These are phyloP conservation scores for Malthinus seriepunctatus DNA, from an alignment of 2,888 invertebrate species.

Conservation along the genomic window DNA sequence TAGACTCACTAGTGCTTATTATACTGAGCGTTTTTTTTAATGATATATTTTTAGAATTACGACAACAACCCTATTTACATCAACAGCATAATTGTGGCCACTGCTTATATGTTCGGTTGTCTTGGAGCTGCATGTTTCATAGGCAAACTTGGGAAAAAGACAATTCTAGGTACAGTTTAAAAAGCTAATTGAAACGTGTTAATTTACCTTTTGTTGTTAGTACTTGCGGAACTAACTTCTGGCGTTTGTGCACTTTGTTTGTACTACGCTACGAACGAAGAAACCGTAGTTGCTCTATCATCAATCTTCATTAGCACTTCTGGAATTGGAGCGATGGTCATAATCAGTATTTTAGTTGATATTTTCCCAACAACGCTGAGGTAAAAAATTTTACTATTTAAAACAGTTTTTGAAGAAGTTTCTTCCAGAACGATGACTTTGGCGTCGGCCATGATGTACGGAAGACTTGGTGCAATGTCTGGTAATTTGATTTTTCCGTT, in stretches of 20 bases:
- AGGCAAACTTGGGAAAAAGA: constrained; percentile 59
- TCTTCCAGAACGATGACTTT: constrained; percentile 71
- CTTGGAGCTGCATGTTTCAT: constrained; percentile 61
- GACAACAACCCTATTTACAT: constrained; percentile 60
- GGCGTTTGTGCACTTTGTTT: constrained; percentile 58
- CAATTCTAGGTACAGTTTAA: constrained; percentile 46
- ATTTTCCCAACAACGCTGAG: constrained; percentile 70
- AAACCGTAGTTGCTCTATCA: constrained; percentile 60
- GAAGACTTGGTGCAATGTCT: constrained; percentile 69
- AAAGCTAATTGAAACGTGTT: too few species aligned
- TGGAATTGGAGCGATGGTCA: constrained; percentile 62
- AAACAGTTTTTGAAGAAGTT: too few species aligned
- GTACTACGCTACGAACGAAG: constrained; percentile 60
- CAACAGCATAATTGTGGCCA: constrained; percentile 70
- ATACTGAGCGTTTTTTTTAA: background rate
- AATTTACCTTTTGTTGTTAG: background rate
- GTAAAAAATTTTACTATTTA: too few species aligned
- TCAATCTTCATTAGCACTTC: constrained; percentile 60
- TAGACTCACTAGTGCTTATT: background rate
- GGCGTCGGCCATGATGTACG: constrained; percentile 71
- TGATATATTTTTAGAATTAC: constrained; percentile 39
- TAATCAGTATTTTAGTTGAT: constrained; percentile 66
- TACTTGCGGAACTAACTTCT: constrained; percentile 47
- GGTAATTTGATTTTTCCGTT: constrained; percentile 75
- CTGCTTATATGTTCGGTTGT: constrained; percentile 66